Evolutionary conservation across 2,797 vertebrate genomes (phyloP).

Genomic region (Anguilla anguilla): DNA sequence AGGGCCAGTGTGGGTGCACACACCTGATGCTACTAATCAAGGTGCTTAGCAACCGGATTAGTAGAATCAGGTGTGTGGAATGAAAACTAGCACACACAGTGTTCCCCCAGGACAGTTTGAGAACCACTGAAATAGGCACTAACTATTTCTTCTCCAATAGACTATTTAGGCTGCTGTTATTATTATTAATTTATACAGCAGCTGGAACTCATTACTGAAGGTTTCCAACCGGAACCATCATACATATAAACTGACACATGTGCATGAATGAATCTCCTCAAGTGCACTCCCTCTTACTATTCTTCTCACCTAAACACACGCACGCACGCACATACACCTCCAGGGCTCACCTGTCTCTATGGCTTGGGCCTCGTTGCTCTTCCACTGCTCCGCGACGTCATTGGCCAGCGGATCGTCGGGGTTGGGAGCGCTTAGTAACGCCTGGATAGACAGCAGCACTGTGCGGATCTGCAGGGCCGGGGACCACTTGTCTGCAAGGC

Average conservation of each 20-base stretch:
- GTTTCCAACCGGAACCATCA: neutral
- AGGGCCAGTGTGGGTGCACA: no score
- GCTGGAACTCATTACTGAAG: neutral
- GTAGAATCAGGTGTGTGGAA: no score
- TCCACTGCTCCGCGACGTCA: conserved; percentile 98
- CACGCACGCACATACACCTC: neutral
- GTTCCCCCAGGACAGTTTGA: no score
- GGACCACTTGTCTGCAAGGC: conserved; percentile 93
- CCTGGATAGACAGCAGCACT: conserved; percentile 99
- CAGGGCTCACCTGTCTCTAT: conserved; percentile 91
- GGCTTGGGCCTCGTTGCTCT: conserved; percentile 97
- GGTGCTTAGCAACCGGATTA: no score
- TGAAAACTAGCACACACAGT: no score
- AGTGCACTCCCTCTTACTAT: conserved; percentile 41
- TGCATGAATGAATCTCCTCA: conserved; percentile 48
- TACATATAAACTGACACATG: no score
- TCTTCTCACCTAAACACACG: neutral
- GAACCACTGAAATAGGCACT: no score
- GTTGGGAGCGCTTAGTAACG: conserved; percentile 99
- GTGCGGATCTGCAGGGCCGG: conserved; percentile 99
- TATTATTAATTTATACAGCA: no score
- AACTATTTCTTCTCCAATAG: no score
- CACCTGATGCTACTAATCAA: no score
- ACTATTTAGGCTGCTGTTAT: no score
- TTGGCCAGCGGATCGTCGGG: conserved; percentile 99